A percentile compares a stretch with the other conserved stretches of the same genome.
These are phyloP conservation scores for Lepisosteus oculatus DNA, from an alignment of 2,113 vertebrate genomes.

Conservation along the genomic window DNA sequence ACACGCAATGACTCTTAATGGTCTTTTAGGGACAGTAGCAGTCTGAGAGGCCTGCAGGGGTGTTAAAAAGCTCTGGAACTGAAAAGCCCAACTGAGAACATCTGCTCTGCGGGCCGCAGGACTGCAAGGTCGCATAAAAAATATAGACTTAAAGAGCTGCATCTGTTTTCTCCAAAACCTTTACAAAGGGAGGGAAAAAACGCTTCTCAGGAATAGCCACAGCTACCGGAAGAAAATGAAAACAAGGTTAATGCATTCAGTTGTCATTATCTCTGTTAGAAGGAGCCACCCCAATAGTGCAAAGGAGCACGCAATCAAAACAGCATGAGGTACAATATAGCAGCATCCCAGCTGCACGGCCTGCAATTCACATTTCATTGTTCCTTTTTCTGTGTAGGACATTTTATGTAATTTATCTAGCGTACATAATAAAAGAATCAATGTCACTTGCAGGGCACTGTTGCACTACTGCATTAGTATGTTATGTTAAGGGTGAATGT, in stretches of 20 bases:
- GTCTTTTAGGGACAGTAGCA: too few relatives aligned
- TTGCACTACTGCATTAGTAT: constrained; percentile 23
- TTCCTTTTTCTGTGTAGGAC: too few relatives aligned
- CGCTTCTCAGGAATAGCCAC: constrained; percentile 1
- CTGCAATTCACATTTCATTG: too few relatives aligned
- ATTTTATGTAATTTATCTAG: too few relatives aligned
- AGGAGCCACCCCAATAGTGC: constrained; percentile 51
- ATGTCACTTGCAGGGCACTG: constrained; percentile 38
- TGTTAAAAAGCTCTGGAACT: too few relatives aligned
- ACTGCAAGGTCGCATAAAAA: not conserved
- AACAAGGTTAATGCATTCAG: constrained; percentile 71
- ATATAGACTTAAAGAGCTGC: not conserved
- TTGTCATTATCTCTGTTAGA: constrained; percentile 60
- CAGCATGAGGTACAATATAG: constrained; percentile 36
- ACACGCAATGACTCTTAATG: too few relatives aligned
- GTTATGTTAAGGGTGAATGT: constrained; percentile 50
- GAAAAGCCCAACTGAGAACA: too few relatives aligned
- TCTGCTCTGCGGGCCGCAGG: not conserved
- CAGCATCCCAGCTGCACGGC: constrained; percentile 14
- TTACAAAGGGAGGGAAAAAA: too few relatives aligned
- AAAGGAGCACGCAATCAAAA: constrained; percentile 53
- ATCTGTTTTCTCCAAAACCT: not conserved
- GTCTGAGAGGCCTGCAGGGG: too few relatives aligned
- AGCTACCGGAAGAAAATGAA: constrained; percentile 66
- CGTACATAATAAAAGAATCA: constrained; percentile 31